A percentile compares a stretch with the other conserved stretches of the same genome.
These are phyloP conservation scores for Drosophila seclusa DNA, from an alignment of 2,888 invertebrate genomes.

Conservation along the genomic window DNA sequence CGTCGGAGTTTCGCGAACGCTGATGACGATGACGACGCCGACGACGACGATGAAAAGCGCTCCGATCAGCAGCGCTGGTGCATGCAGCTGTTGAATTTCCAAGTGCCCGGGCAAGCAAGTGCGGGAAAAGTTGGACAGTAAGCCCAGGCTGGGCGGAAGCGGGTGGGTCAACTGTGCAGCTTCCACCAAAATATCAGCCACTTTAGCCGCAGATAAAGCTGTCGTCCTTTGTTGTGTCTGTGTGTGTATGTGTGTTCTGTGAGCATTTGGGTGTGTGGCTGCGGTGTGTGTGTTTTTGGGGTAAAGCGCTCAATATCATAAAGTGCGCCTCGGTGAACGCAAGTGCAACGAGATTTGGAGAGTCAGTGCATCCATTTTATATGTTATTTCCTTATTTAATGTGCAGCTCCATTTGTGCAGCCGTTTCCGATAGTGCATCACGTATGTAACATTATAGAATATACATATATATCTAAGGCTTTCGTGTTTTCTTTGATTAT, in stretches of 20 bases:
- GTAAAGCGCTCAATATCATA: slow-evolving; percentile 52
- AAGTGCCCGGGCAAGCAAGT: background rate
- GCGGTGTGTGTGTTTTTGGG: slow-evolving; percentile 5
- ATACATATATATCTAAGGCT: too few species aligned
- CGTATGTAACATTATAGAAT: background rate
- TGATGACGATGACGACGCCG: slow-evolving; percentile 68
- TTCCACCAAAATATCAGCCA: slow-evolving; percentile 72
- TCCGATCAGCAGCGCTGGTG: slow-evolving; percentile 61
- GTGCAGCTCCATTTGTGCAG: slow-evolving; percentile 18
- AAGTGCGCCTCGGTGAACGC: slow-evolving; percentile 52
- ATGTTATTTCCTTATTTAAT: slow-evolving; percentile 42
- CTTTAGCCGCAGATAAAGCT: slow-evolving; percentile 75
- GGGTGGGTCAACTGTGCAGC: slow-evolving; percentile 58
- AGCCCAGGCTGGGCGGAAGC: slow-evolving; percentile 36
- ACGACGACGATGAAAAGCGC: slow-evolving; percentile 49
- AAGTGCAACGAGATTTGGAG: slow-evolving; percentile 51
- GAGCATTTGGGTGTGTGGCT: background rate
- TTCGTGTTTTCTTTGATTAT: background rate
- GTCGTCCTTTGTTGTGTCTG: slow-evolving; percentile 53
- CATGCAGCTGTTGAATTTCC: slow-evolving; percentile 8
- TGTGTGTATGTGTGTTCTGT: background rate
- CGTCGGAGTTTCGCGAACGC: slow-evolving; percentile 44
- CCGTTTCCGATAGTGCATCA: slow-evolving; percentile 7
- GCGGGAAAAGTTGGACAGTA: slow-evolving; percentile 9
- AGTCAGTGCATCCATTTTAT: slow-evolving; percentile 44